Conservation (phyloP, 2,113 vertebrate species). For the Trichomycterus rosablanca region DNA sequence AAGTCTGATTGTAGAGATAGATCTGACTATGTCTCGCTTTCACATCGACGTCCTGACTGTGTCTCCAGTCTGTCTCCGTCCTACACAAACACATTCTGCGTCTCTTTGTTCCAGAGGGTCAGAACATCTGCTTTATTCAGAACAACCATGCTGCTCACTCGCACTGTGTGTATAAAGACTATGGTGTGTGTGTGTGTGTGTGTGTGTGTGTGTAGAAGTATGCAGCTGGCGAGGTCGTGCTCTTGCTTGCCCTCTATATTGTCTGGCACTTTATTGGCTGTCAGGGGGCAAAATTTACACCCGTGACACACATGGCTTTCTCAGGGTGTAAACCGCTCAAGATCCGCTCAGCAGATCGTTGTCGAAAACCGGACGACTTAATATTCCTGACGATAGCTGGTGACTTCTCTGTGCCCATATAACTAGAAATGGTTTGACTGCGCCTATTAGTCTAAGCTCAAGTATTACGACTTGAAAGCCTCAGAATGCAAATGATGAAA, state of each 20-base stretch:
- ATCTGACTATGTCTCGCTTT: not conserved
- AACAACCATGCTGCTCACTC: conserved; percentile 15
- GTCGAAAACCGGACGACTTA: too few relatives aligned
- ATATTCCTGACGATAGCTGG: too few relatives aligned
- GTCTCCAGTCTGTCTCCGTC: not conserved
- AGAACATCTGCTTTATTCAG: conserved; percentile 34
- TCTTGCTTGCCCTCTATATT: conserved; percentile 24
- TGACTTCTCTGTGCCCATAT: too few relatives aligned
- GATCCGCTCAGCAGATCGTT: too few relatives aligned
- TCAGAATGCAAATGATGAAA: too few relatives aligned
- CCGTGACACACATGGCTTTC: not conserved
- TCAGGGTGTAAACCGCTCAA: conserved; percentile 13
- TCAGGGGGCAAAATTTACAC: conserved; percentile 19
- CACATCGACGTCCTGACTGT: not conserved
- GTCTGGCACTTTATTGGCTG: conserved; percentile 31
- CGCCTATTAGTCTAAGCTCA: too few relatives aligned
- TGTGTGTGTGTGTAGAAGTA: conserved; percentile 17
- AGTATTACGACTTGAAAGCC: too few relatives aligned
- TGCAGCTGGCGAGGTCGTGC: conserved; percentile 11
- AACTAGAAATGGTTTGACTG: too few relatives aligned
- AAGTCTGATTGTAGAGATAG: too few relatives aligned
- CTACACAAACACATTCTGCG: not conserved
- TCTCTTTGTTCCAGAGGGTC: not conserved
- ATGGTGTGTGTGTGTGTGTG: conserved; percentile 19
- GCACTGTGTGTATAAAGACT: conserved; percentile 14